A percentile compares a stretch with the other conserved stretches of the same genome.
These are phyloP conservation scores for Melanotus villosus DNA, from an alignment of 2,888 invertebrate species.

Conservation along the genomic window DNA sequence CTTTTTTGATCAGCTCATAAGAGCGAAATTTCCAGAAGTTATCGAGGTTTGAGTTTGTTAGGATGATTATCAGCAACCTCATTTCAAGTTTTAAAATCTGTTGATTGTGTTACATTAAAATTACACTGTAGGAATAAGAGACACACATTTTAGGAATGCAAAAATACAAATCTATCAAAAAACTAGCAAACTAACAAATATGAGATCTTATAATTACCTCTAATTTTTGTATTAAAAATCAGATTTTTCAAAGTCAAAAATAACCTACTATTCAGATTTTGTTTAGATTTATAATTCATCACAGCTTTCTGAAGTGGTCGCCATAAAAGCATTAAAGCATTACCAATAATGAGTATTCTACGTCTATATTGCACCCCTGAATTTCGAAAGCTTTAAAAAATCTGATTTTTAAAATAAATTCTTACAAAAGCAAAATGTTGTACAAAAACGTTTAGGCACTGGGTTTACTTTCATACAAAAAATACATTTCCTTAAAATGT, in stretches of 20 bases:
- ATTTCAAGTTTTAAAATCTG: too few species aligned
- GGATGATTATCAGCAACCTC: too few species aligned
- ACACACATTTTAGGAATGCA: conserved; percentile 20
- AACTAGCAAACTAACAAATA: conserved; percentile 40
- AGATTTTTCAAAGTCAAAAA: conserved; percentile 6
- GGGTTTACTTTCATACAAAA: conserved; percentile 34
- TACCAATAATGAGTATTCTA: background rate
- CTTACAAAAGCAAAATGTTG: conserved; percentile 24
- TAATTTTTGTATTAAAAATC: conserved; percentile 29
- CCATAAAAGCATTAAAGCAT: background rate
- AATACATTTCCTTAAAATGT: conserved; percentile 32
- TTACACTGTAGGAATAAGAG: background rate
- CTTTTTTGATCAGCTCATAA: too few species aligned
- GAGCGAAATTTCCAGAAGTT: too few species aligned
- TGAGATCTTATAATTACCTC: conserved; percentile 47
- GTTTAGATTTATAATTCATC: too few species aligned
- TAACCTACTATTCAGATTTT: too few species aligned
- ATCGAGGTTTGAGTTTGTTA: too few species aligned
- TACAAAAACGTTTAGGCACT: conserved; percentile 45
- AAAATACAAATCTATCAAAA: conserved; percentile 35
- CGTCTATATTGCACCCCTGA: background rate
- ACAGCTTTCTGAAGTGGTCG: too few species aligned
- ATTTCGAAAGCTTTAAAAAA: conserved; percentile 2
- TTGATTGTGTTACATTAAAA: background rate
- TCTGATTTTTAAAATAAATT: conserved; percentile 23